phyloP scores from a whole-genome alignment of 2,113 vertebrate genomes.

The Ivindomyrus marchei region DNA sequence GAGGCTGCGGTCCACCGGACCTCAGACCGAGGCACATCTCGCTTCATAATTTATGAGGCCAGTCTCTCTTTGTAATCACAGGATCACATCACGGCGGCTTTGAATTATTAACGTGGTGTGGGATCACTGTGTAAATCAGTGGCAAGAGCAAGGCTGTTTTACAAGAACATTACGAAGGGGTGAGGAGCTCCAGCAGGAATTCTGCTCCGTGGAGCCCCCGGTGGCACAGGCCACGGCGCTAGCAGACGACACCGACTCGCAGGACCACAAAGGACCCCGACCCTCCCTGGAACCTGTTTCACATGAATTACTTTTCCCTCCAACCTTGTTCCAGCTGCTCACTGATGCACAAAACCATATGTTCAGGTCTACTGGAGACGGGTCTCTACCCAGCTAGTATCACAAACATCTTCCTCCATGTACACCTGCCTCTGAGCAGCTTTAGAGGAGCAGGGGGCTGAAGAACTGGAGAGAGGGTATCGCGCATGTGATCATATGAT shows the following conservation, averaged over 20 bases:
- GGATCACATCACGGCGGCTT: slow-evolving; percentile 51
- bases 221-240: slow-evolving; percentile 27
- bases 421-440: not conserved
- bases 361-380: not conserved
- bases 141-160: slow-evolving; percentile 42
- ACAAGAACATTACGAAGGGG: slow-evolving; percentile 25
- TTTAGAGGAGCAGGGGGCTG: not conserved
- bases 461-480: not conserved
- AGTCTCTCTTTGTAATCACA: slow-evolving; percentile 52
- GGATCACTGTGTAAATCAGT: slow-evolving; percentile 28
- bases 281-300: not conserved
- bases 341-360: not conserved
- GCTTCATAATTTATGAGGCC: slow-evolving; percentile 59
- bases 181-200: slow-evolving; percentile 23
- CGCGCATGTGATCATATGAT: not conserved
- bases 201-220: slow-evolving; percentile 39
- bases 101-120: slow-evolving; percentile 59
- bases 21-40: slow-evolving; percentile 39
- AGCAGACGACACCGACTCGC: slow-evolving; percentile 28
- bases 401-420: not conserved
- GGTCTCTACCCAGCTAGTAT: not conserved
- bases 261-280: slow-evolving; percentile 35
- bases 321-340: slow-evolving; percentile 12
- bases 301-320: slow-evolving; percentile 36
- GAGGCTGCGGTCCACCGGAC: not conserved